phyloP scores from a whole-genome alignment of 2,888 invertebrate genomes.

The Chymomyza fuscimana region DNA sequence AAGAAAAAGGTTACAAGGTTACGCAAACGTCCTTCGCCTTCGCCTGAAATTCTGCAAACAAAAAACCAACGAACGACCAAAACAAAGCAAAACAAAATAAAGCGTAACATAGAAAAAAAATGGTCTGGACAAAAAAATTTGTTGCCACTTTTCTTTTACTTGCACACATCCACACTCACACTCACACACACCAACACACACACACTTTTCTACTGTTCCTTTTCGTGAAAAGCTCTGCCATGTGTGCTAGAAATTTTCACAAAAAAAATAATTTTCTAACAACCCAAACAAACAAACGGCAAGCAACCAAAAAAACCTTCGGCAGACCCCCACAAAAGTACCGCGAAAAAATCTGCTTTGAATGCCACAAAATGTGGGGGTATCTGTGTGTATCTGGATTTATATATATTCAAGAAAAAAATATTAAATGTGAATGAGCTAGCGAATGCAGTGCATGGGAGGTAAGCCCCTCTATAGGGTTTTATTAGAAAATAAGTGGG shows the following conservation, averaged over 20 bases:
- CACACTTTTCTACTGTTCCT: constrained; percentile 56
- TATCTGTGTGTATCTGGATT: constrained; percentile 26
- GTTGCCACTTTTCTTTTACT: constrained; percentile 74
- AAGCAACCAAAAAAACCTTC: constrained; percentile 38
- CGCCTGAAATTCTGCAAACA: constrained; percentile 47
- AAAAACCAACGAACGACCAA: constrained; percentile 40
- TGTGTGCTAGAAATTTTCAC: constrained; percentile 49
- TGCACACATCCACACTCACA: constrained; percentile 37
- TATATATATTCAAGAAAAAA: constrained; percentile 53
- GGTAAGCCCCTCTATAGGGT: not conserved
- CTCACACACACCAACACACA: constrained; percentile 50
- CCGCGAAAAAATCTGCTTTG: constrained; percentile 60
- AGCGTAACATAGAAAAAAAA: constrained; percentile 41
- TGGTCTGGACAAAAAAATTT: constrained; percentile 45
- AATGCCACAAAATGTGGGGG: constrained; percentile 14
- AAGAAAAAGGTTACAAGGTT: constrained; percentile 76
- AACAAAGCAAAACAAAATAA: constrained; percentile 57
- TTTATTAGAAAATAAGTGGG: too few species aligned
- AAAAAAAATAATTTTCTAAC: constrained; percentile 72
- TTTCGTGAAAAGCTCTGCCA: constrained; percentile 27
- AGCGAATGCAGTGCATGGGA: not conserved
- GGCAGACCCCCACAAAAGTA: constrained; percentile 61
- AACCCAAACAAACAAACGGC: constrained; percentile 71
- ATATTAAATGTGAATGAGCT: constrained; percentile 58
- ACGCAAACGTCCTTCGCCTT: constrained; percentile 76